A percentile compares a stretch with the other conserved stretches of the same genome.
Conservation (phyloP, 2,888 invertebrate species). For the Osedax fenrisi region DNA sequence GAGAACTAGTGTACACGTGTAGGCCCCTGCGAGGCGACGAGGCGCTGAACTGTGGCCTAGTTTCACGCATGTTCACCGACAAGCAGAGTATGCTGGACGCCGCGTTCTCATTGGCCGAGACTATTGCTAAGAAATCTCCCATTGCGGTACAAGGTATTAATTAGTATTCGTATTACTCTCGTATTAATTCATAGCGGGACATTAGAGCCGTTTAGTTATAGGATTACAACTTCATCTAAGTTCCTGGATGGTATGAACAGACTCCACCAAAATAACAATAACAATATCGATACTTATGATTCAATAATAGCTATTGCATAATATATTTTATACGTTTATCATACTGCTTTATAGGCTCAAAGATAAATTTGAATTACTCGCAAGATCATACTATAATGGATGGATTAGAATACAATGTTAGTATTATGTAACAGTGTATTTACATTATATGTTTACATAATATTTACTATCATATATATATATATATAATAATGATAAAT, state of each 20-base stretch:
- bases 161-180: too few species aligned
- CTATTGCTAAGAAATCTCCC: conserved; percentile 77
- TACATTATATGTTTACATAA: too few species aligned
- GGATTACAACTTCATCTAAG: too few species aligned
- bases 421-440: conserved; percentile 18
- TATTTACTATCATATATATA: conserved; percentile 45
- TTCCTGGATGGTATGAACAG: too few species aligned
- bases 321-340: too few species aligned
- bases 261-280: too few species aligned
- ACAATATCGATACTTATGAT: too few species aligned
- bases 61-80: conserved; percentile 56
- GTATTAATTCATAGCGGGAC: too few species aligned
- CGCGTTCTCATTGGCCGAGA: conserved; percentile 64
- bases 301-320: not conserved
- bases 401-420: conserved; percentile 32
- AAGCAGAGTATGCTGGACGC: conserved; percentile 63
- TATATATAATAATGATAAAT: conserved; percentile 81
- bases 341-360: conserved; percentile 51
- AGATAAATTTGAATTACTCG: conserved; percentile 70
- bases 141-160: conserved; percentile 77
- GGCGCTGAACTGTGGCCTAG: conserved; percentile 68
- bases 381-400: conserved; percentile 65
- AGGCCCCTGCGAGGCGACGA: conserved; percentile 69
- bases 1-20: conserved; percentile 78
- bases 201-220: not conserved